Evolutionary conservation across 2,113 vertebrate species (phyloP).

Genomic region (Origma solitaria): DNA sequence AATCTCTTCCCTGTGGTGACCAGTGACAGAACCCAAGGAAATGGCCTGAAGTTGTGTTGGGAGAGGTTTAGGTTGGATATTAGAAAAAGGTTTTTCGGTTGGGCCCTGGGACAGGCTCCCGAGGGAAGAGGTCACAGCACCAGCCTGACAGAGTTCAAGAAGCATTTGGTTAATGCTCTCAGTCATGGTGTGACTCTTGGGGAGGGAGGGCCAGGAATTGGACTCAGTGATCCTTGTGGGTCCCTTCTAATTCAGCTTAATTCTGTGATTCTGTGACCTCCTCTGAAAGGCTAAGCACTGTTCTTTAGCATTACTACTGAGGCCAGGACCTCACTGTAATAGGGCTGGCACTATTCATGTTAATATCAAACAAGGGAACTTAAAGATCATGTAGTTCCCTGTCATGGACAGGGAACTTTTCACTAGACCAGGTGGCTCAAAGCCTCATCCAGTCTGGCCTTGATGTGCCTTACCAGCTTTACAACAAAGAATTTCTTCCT

Average conservation of each 20-base stretch:
- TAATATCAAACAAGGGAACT: neutral
- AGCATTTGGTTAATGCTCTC: neutral
- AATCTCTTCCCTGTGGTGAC: too few relatives aligned
- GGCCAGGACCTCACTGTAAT: neutral
- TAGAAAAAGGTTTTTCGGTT: rapidly evolving
- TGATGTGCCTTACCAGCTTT: neutral
- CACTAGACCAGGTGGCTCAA: neutral
- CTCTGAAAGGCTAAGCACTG: neutral
- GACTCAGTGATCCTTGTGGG: neutral
- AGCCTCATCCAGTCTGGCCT: neutral
- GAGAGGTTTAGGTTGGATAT: neutral
- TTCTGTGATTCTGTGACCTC: neutral
- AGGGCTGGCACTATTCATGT: neutral
- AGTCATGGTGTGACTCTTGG: neutral
- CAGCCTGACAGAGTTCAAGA: neutral
- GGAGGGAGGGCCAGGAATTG: neutral
- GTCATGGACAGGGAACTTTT: neutral
- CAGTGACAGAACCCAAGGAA: neutral
- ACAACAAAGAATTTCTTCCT: neutral
- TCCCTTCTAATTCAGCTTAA: neutral
- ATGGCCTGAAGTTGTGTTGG: neutral
- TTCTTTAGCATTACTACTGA: neutral
- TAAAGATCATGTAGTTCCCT: neutral
- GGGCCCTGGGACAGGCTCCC: neutral
- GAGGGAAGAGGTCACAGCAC: neutral